Evolutionary conservation across 2,797 vertebrate genomes (phyloP).

Genomic region (Zenarchopterus dispar): DNA sequence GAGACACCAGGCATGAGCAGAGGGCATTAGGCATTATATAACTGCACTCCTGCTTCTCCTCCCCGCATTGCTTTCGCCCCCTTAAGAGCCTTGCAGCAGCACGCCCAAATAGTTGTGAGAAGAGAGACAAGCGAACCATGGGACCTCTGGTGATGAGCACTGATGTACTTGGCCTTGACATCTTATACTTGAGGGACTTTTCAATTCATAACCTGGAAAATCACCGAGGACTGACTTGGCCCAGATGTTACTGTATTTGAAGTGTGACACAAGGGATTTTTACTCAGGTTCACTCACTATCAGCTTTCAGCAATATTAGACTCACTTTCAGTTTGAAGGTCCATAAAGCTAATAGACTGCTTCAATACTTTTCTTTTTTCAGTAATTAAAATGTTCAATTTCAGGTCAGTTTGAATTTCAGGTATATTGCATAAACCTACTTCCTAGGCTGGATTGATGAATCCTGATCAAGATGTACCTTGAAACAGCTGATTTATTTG

Average conservation of each 20-base stretch:
- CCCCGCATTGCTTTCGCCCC: slow-evolving; percentile 20
- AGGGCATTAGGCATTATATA: slow-evolving; percentile 70
- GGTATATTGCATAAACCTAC: too few relatives aligned
- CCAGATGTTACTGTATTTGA: not conserved
- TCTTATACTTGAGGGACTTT: slow-evolving; percentile 27
- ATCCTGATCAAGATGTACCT: too few relatives aligned
- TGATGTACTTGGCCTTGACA: slow-evolving; percentile 26
- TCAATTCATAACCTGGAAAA: slow-evolving; percentile 18
- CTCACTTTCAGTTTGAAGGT: not conserved
- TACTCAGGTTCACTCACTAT: not conserved
- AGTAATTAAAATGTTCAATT: not conserved
- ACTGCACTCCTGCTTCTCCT: slow-evolving; percentile 39
- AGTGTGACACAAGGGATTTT: slow-evolving; percentile 1
- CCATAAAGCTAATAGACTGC: not conserved
- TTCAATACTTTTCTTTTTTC: not conserved
- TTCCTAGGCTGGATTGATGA: too few relatives aligned
- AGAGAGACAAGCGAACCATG: slow-evolving; percentile 33
- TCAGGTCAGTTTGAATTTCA: too few relatives aligned
- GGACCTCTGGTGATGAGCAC: slow-evolving; percentile 18
- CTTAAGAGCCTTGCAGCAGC: slow-evolving; percentile 26
- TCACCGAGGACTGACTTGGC: slow-evolving; percentile 10
- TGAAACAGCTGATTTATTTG: too few relatives aligned
- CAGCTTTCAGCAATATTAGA: not conserved
- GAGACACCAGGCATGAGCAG: slow-evolving; percentile 38
- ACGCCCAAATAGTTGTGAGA: slow-evolving; percentile 13